phyloP scores from a whole-genome alignment of 2,888 invertebrate genomes.

The Lomographa bimaculata region DNA sequence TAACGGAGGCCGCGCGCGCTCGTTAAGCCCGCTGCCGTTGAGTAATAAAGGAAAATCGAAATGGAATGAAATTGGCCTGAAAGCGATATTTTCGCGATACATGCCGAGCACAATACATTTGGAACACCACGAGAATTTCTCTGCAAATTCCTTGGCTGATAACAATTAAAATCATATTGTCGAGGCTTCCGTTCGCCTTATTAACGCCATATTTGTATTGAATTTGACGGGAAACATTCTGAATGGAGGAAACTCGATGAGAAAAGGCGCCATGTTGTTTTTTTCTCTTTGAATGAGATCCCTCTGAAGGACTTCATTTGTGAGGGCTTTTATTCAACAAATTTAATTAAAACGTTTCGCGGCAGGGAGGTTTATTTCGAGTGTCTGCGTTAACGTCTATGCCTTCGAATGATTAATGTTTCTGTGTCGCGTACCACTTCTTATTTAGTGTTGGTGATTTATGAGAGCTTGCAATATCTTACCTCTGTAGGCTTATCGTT shows the following conservation, averaged over 20 bases:
- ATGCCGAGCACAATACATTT: conserved; percentile 72
- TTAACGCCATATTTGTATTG: conserved; percentile 68
- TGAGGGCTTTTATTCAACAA: conserved; percentile 62
- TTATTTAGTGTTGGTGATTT: conserved; percentile 41
- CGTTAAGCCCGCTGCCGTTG: conserved; percentile 80
- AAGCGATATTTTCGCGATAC: conserved; percentile 79
- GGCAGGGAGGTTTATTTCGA: conserved; percentile 43
- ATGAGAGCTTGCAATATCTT: conserved; percentile 49
- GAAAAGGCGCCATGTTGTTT: conserved; percentile 61
- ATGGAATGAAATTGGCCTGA: conserved; percentile 82
- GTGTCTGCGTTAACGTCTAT: conserved; percentile 41
- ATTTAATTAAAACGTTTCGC: conserved; percentile 65
- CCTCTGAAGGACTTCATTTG: conserved; percentile 60
- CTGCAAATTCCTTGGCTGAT: conserved; percentile 61
- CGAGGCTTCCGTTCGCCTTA: conserved; percentile 55
- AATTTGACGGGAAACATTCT: conserved; percentile 68
- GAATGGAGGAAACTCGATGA: conserved; percentile 63
- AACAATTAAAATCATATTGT: conserved; percentile 78
- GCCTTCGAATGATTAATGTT: conserved; percentile 50
- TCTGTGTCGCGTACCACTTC: conserved; percentile 37
- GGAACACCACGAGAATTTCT: conserved; percentile 68
- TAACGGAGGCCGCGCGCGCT: conserved; percentile 77
- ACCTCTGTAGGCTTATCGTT: conserved; percentile 79
- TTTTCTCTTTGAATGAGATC: conserved; percentile 58
- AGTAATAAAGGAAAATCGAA: conserved; percentile 84